A percentile compares a stretch with the other conserved stretches of the same genome.
phyloP scores from a whole-genome alignment of 2,113 vertebrate genomes.

The Laticauda laticaudata region DNA sequence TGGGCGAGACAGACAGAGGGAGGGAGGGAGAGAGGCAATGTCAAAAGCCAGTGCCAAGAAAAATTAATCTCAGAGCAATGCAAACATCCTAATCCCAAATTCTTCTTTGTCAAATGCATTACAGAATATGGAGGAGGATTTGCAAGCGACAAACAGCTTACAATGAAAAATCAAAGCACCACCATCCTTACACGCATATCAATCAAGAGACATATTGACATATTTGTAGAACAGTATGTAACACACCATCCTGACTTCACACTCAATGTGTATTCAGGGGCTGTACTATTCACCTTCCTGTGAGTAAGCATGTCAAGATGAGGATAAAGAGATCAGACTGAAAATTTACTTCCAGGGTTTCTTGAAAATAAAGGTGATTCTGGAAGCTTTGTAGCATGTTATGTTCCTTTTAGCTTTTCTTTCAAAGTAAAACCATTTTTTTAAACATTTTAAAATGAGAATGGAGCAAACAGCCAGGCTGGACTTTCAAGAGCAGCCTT shows the following conservation, averaged over 20 bases:
- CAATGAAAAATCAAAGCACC: neutral
- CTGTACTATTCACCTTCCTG: neutral
- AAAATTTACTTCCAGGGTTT: neutral
- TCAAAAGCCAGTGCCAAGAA: neutral
- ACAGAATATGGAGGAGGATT: neutral
- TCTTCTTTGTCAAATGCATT: neutral
- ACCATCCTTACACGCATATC: neutral
- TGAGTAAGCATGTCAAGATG: too few relatives aligned
- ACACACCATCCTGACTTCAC: neutral
- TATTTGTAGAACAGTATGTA: too few relatives aligned
- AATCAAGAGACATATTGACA: neutral
- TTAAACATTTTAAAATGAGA: neutral
- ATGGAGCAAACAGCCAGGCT: neutral
- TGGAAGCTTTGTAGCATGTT: neutral
- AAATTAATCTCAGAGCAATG: neutral
- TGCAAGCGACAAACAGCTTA: neutral
- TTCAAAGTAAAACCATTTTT: neutral
- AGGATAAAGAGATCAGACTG: neutral
- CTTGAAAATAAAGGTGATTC: neutral
- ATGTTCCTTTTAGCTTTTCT: neutral
- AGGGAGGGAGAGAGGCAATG: neutral
- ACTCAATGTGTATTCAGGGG: neutral
- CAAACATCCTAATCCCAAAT: neutral
- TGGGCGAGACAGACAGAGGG: neutral
- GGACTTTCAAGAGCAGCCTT: neutral